Base-by-base conservation (phyloP, 2,888 invertebrate genomes). In the Eupithecia vulgata region DNA sequence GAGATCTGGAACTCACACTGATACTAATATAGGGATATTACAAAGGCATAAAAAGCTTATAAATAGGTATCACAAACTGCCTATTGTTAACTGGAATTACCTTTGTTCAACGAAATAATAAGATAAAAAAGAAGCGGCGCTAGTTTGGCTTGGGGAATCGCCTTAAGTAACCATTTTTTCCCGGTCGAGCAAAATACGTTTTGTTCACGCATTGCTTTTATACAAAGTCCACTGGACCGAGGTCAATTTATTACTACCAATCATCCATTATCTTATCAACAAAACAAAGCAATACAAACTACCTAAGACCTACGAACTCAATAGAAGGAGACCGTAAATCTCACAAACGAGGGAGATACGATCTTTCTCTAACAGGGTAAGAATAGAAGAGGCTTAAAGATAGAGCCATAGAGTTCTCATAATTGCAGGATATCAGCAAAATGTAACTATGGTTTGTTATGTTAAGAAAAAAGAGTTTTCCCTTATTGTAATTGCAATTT, bases 301-400 rank as follows among this genome's bases (percentile, higher is more conserved):
- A 64, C 67, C 70, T 34, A 59, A 68, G 70, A 64, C 72, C 74
- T 72, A 52, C 64, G 74, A 72, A 72, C 75, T 72, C 64, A 67
- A 75, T 75, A 70, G 75, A 70, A 45, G 66, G 61, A 34, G 72
- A 62, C 57, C 68, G 71, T 79, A 79, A 79, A 79, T 79, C 77
- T 76, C 37, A 70, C 45, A 75, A 78, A 78, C 75, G 77, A 78
- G 70, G 74, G 25, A 68, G 79, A 79, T 79, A 79, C 35, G 65
- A 79, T 79, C 79, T 68, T 71, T 59, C 75, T 72, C 78, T 62
- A 70, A 75, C 67, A 75, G 72, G 57, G 72, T 66, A 72, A 75
- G 75, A 68, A 71, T 21, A 25, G 61, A 66, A 74, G 45, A 48
- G 34, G 62, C 61, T 34, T 71, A 68, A 40, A 40, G 57, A n/a